These are phyloP conservation scores for Metopia argyrocephala DNA, from an alignment of 2,888 invertebrate species.

Conservation along the genomic window DNA sequence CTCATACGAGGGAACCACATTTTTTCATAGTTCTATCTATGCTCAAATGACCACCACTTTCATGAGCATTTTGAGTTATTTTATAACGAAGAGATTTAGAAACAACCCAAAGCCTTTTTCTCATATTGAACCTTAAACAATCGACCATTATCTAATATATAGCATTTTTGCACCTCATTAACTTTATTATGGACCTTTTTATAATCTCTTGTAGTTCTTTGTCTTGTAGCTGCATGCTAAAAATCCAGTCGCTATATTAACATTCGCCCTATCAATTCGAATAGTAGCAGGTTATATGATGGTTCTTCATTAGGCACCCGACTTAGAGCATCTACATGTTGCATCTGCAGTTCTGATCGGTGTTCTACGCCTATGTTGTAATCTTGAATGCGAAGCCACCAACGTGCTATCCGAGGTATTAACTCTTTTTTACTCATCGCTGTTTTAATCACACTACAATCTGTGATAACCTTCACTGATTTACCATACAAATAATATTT, in stretches of 20 bases:
- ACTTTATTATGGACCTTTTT: not conserved
- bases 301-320: not conserved
- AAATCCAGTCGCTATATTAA: conserved; percentile 21
- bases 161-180: too few relatives aligned
- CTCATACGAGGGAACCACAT: too few relatives aligned
- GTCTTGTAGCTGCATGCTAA: conserved; percentile 24
- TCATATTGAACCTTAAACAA: too few relatives aligned
- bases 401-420: conserved; percentile 39
- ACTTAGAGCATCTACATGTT: conserved; percentile 51
- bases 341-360: not conserved
- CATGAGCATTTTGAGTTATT: too few relatives aligned
- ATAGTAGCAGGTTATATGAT: conserved; percentile 14
- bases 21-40: too few relatives aligned
- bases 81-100: too few relatives aligned
- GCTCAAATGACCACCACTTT: too few relatives aligned
- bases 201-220: not conserved
- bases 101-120: too few relatives aligned
- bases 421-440: conserved; percentile 55
- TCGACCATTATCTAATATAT: too few relatives aligned
- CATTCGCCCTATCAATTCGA: conserved; percentile 19
- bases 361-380: not conserved
- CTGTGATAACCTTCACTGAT: conserved; percentile 33
- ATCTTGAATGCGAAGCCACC: conserved; percentile 45
- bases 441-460: conserved; percentile 52
- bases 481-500: conserved; percentile 28